Percentiles rank a stretch among this genome's conserved stretches.
Conservation (phyloP, 2,888 invertebrate species). For the Leptinotarsa tumamoca region DNA sequence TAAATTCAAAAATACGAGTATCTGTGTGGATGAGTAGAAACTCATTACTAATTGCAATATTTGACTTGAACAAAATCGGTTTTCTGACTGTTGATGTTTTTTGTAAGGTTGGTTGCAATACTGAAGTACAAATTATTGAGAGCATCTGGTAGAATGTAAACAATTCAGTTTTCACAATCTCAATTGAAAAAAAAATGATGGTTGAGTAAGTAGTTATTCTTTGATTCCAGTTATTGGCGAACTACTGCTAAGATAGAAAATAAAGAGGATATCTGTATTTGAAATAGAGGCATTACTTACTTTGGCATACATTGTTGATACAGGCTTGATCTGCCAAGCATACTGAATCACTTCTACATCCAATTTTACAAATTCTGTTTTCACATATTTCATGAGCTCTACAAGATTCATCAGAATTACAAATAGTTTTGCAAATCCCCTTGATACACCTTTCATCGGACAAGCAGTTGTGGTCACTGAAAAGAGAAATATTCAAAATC, state of each 20-base stretch:
- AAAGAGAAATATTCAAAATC: constrained; percentile 46
- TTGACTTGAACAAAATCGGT: no score
- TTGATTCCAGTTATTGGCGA: no score
- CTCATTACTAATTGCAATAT: no score
- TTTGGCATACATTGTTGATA: constrained; percentile 83
- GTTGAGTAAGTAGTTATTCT: no score
- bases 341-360: constrained; percentile 86
- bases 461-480: constrained; percentile 83
- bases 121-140: no score
- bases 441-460: constrained; percentile 88
- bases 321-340: constrained; percentile 84
- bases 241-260: neutral
- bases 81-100: no score
- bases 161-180: no score
- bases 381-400: constrained; percentile 86
- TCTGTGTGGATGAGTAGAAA: no score
- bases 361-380: constrained; percentile 86
- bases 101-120: no score
- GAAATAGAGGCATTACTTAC: constrained; percentile 64
- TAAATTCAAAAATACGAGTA: no score
- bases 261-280: neutral
- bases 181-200: no score
- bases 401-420: constrained; percentile 88
- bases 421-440: constrained; percentile 85
- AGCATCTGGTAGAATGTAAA: no score